phyloP scores from a whole-genome alignment of 2,797 vertebrate species.

The Steatocranus sp. region DNA sequence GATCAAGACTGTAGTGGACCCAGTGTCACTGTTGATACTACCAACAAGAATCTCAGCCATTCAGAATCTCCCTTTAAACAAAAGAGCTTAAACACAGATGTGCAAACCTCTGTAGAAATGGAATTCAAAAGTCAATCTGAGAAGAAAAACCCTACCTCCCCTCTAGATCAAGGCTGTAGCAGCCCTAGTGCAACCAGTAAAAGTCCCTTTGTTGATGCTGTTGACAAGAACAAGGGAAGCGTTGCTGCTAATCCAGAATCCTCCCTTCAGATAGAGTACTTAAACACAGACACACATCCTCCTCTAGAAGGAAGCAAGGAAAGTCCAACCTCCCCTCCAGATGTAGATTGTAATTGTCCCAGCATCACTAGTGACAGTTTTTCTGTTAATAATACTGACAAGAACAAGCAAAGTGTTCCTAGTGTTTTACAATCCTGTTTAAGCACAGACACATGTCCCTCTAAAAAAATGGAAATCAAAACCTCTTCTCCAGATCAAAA shows the following conservation, averaged over 20 bases:
- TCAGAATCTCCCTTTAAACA: neutral
- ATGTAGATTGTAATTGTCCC: neutral
- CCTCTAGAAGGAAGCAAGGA: neutral
- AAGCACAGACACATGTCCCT: neutral
- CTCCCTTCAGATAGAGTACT: slow-evolving; percentile 19
- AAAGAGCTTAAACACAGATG: neutral
- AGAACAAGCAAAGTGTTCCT: neutral
- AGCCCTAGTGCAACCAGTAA: neutral
- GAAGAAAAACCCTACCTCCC: neutral
- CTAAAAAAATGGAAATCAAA: neutral
- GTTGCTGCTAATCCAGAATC: slow-evolving; percentile 28
- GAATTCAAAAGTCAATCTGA: neutral
- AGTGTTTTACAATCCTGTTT: neutral
- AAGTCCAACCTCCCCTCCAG: neutral
- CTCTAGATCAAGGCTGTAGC: neutral
- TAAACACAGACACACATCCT: neutral
- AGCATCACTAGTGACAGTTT: neutral
- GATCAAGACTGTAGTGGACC: neutral
- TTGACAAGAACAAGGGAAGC: slow-evolving; percentile 16
- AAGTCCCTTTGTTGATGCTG: neutral
- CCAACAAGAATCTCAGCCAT: neutral
- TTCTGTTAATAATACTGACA: neutral
- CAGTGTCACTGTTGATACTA: neutral
- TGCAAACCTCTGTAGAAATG: neutral
- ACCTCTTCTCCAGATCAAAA: neutral